Conservation (phyloP, 2,797 vertebrate genomes). For the Peromyscus eremicus region DNA sequence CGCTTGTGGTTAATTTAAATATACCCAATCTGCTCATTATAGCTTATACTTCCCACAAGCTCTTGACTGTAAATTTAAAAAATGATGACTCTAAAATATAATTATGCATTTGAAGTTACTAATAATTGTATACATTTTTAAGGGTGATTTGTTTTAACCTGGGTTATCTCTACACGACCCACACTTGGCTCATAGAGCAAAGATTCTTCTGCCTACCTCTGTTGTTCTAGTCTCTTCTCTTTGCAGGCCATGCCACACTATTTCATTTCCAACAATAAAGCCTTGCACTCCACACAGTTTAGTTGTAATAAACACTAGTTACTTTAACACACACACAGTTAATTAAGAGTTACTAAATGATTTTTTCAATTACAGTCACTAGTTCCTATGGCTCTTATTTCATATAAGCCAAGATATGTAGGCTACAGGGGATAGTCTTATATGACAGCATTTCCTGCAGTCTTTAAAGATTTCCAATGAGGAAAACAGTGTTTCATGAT, state of each 20-base stretch:
- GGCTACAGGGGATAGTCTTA: background rate
- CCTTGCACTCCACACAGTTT: background rate
- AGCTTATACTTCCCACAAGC: background rate
- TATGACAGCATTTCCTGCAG: background rate
- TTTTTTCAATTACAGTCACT: constrained; percentile 9
- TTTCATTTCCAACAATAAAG: background rate
- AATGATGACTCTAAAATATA: background rate
- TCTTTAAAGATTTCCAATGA: background rate
- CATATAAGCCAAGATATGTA: background rate
- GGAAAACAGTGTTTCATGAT: background rate
- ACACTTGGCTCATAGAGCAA: background rate
- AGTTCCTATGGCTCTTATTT: background rate
- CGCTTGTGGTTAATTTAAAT: background rate
- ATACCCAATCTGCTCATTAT: background rate
- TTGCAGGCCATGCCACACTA: background rate
- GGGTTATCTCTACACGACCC: background rate
- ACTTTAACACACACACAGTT: background rate
- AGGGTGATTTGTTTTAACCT: background rate
- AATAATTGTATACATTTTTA: background rate
- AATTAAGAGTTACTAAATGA: background rate
- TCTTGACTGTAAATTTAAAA: constrained; percentile 13
- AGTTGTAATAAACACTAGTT: constrained; percentile 9
- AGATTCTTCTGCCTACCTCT: background rate
- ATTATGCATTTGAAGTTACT: background rate
- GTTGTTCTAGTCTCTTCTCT: background rate